A percentile compares a stretch with the other conserved stretches of the same genome.
Evolutionary conservation across 23 tunicate species (phyloP).

Genomic region (Phallusia fumigata): DNA sequence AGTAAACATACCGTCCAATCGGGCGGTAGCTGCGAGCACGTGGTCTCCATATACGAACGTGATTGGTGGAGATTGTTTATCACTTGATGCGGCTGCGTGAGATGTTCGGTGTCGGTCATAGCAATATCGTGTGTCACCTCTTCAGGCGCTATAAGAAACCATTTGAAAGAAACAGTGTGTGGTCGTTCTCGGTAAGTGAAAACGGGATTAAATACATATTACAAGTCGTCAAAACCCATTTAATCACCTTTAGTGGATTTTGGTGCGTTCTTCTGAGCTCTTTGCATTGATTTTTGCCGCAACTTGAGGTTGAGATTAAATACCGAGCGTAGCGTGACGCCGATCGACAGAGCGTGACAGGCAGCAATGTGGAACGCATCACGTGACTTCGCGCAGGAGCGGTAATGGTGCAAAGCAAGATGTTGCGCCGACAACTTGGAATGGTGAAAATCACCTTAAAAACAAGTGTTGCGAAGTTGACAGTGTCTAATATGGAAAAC

Average conservation of each 20-base stretch:
- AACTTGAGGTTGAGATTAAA: conserved; percentile 10
- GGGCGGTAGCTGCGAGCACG: conserved; percentile 18
- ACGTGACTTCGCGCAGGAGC: background rate
- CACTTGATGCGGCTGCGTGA: conserved; percentile 26
- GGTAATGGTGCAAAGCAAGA: background rate
- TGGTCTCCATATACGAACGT: conserved; percentile 1
- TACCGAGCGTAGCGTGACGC: conserved; percentile 20
- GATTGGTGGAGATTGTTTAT: conserved; percentile 13
- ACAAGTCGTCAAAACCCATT: background rate
- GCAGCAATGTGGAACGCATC: conserved; percentile 14
- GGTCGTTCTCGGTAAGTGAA: no score
- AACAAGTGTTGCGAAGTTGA: background rate
- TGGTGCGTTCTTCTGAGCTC: background rate
- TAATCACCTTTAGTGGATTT: background rate
- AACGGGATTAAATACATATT: background rate
- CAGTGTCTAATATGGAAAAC: background rate
- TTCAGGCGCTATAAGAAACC: background rate
- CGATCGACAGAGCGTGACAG: conserved; percentile 26
- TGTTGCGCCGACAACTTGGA: background rate
- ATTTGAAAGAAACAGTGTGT: background rate
- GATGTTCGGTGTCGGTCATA: conserved; percentile 5
- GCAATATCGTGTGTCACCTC: background rate
- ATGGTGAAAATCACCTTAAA: background rate
- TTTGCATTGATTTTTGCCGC: conserved; percentile 9
- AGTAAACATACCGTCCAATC: conserved; percentile 48